Evolutionary conservation across 2,797 vertebrate genomes (phyloP).

Genomic region (Aeoliscus strigatus): DNA sequence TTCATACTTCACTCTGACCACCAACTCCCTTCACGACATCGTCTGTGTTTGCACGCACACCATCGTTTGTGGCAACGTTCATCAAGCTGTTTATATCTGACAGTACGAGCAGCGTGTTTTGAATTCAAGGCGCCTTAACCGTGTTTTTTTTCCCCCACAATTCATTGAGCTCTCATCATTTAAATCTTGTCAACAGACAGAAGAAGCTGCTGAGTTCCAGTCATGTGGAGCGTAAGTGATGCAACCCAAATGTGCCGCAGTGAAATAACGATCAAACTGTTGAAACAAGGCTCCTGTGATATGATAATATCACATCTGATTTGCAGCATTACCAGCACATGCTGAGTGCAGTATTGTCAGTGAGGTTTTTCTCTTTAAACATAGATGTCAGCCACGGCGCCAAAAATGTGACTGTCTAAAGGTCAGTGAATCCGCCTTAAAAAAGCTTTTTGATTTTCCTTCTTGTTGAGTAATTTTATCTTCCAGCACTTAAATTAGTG

Average conservation of each 20-base stretch:
- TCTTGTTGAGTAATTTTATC: slow-evolving; percentile 33
- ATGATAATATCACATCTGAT: slow-evolving; percentile 1
- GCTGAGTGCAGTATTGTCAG: no score
- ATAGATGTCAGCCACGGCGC: slow-evolving; percentile 39
- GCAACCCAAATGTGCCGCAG: slow-evolving; percentile 5
- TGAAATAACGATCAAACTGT: no score
- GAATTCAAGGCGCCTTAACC: no score
- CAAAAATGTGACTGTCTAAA: slow-evolving; percentile 48
- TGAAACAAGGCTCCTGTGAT: slow-evolving; percentile 5
- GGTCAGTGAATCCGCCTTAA: slow-evolving; percentile 71
- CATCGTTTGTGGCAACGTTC: no score
- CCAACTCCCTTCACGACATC: slow-evolving; percentile 43
- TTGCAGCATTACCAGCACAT: no score
- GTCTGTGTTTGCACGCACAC: slow-evolving; percentile 57
- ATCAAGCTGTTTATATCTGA: no score
- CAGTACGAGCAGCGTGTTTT: no score
- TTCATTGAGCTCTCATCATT: slow-evolving; percentile 1
- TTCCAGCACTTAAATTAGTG: slow-evolving; percentile 72
- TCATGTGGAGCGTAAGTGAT: no score
- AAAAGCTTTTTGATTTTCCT: no score
- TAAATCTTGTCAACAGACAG: no score
- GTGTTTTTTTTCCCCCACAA: slow-evolving; percentile 1
- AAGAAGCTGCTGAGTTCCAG: slow-evolving; percentile 10
- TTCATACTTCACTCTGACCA: slow-evolving; percentile 69
- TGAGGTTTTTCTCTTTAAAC: no score